Conservation (phyloP, 2,113 vertebrate species). For the Labrus mixtus region DNA sequence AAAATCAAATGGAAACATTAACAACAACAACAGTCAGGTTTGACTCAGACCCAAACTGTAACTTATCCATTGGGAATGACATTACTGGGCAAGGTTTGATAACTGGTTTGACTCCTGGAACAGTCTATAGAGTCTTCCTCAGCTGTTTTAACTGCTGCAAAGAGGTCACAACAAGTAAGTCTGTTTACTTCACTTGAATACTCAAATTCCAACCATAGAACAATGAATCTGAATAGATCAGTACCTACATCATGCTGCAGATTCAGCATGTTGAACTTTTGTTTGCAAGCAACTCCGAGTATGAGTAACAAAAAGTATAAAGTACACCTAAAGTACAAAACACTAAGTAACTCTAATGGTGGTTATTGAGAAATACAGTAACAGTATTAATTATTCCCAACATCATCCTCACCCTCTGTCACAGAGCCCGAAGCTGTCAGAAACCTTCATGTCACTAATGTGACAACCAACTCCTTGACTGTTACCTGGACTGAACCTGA, state of each 20-base stretch:
- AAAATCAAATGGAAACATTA: background rate
- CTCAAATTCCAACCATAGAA: background rate
- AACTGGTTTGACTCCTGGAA: slow-evolving; percentile 50
- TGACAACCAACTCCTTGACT: slow-evolving; percentile 33
- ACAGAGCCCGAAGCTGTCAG: slow-evolving; percentile 9
- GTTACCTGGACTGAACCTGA: slow-evolving; percentile 35
- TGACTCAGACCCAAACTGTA: background rate
- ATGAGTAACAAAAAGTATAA: too few species aligned
- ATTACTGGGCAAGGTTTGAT: rapidly evolving
- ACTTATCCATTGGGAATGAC: rapidly evolving
- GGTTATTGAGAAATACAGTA: too few species aligned
- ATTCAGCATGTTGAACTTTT: background rate
- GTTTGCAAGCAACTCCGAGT: too few species aligned
- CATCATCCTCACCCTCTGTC: background rate
- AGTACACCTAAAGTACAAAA: background rate
- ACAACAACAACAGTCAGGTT: rapidly evolving
- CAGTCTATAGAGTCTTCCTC: background rate
- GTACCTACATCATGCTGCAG: background rate
- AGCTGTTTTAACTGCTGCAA: slow-evolving; percentile 25
- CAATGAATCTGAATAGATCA: background rate
- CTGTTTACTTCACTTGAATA: background rate
- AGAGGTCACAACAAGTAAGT: slow-evolving; percentile 53
- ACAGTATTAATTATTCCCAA: background rate
- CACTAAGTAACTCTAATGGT: background rate
- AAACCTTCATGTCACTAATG: background rate